Evolutionary conservation across 1,140 invertebrate species (phyloP), one percentile per base, ranked within the genome.

Genomic region (Aphaenogaster floridana): DNA sequence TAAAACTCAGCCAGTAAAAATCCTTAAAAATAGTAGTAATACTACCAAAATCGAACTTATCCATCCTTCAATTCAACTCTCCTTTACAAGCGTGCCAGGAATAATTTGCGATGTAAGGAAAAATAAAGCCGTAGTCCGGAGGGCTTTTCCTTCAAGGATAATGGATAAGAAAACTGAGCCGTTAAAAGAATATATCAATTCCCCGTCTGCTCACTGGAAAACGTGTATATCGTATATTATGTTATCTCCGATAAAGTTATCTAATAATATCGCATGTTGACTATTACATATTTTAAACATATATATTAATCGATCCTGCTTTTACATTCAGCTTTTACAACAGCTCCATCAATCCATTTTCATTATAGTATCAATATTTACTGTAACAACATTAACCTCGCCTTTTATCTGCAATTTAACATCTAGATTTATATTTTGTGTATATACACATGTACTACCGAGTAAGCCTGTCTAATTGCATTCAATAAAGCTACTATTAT

Each of bases 161-260:
- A 88, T 81, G 69, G 54, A 89, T 80, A 69, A 88, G 72, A 61
- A 88, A 71, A 34, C 34, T 59, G 36, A 66, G 34, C 76, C 66
- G 36, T 71, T 86, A 66, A 87, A 81, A 54, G 42, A 87, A 91
- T 84, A 83, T 91, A 93, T 92, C 93, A 92, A 93, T 93, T 94
- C 92, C 86, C 89, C 81, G 72, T 88, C 88, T 64, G 78, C 89
- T 90, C 90, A 79, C 59, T n/a, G 36, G 64, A 74, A 57, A 66
- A 52, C 7, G n/a, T 36, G 2, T 52, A 57, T 8, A 76, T 63
- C 57, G 59, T 66, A 64, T 57, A 7, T 9, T 36, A 17, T 8
- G 13, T 28, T 64, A 63, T 66, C 11, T 28, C 36, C 50, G 5
- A 54, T 45, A 21, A 48, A 52, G 39, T 86, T 45, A 28, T 71